A percentile compares a stretch with the other conserved stretches of the same genome.
Evolutionary conservation across 2,113 vertebrate species (phyloP).

Genomic region (Gasterosteus aculeatus): DNA sequence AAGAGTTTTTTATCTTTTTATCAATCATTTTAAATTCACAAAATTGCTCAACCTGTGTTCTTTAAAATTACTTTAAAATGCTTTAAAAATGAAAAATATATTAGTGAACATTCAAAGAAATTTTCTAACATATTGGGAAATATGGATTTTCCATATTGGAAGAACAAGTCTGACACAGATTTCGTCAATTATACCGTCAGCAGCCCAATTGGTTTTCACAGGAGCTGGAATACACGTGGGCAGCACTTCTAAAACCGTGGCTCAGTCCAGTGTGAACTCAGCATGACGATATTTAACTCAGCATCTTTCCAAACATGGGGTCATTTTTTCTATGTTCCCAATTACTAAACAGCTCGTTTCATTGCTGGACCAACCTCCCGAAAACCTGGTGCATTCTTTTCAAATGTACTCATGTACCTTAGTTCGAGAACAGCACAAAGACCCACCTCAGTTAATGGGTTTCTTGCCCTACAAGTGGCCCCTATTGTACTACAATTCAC

Average conservation of each 20-base stretch:
- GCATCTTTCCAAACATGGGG: not conserved
- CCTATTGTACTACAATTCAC: slow-evolving; percentile 58
- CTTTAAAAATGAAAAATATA: not conserved
- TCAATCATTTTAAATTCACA: not conserved
- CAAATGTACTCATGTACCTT: not conserved
- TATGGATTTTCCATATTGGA: not conserved
- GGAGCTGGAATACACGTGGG: not conserved
- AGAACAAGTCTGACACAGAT: not conserved
- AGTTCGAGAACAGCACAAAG: slow-evolving; percentile 29
- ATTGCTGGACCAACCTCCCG: not conserved
- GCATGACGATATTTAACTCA: no score
- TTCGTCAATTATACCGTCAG: not conserved
- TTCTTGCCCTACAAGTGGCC: slow-evolving; percentile 64
- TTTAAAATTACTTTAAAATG: not conserved
- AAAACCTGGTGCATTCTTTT: not conserved
- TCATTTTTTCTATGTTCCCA: not conserved
- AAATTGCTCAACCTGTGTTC: not conserved
- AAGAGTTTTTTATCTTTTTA: not conserved
- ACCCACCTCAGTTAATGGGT: slow-evolving; percentile 49
- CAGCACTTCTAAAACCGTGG: not conserved
- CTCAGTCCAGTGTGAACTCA: no score
- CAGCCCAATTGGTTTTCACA: not conserved
- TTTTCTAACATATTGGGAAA: not conserved
- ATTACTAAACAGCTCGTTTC: not conserved
- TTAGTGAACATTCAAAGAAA: not conserved